Evolutionary conservation across 1,140 invertebrate species (phyloP), one percentile per base, ranked within the genome.

Genomic region (Homalodisca vitripennis): DNA sequence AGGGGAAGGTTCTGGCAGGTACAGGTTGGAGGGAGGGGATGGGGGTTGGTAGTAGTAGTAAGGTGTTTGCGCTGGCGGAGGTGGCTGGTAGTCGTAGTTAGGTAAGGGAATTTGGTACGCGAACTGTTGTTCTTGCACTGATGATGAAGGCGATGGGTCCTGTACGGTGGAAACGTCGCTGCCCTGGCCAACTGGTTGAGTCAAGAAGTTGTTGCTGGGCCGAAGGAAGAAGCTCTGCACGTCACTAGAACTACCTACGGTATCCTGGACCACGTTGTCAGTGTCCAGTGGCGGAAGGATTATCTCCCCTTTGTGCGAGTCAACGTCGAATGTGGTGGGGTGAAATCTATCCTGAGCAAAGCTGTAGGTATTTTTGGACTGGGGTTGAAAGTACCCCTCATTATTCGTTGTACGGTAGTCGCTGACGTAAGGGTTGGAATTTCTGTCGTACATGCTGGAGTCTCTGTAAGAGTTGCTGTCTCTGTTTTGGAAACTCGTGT

Each of bases 1-100:
- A n/a, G 67, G 71, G n/a, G 30, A 20, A 24, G 70, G 48, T 6
- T 46, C 60, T 22, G 34, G 53, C 3, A 51, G 48, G 48, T 51
- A 51, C n/a, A 20, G 48, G 48, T 51, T 51, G 48, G 6, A 20
- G 22, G 48, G 48, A 10, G 48, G 48, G 3, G 26, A 1, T n/a
- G 60, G 60, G 20, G 24, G 31, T 13, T 63, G 34, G 17, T 60
- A 27, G 55, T 60, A 17, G n/a, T n/a, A n/a, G n/a, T n/a, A n/a
- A n/a, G n/a, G n/a, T n/a, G n/a, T n/a, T n/a, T n/a, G n/a, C 3
- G 55, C 22, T 3, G 55, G 55, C 17, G 55, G 20, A 22, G 24
- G 55, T 20, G 22, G 27, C 3, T 30, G 24, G 31, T 63, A 63
- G 17, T 32, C 20, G 6, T 30, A 14, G 1, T 12, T 31, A 12